phyloP scores from a whole-genome alignment of 2,113 vertebrate species.

The Saccopteryx bilineata region DNA sequence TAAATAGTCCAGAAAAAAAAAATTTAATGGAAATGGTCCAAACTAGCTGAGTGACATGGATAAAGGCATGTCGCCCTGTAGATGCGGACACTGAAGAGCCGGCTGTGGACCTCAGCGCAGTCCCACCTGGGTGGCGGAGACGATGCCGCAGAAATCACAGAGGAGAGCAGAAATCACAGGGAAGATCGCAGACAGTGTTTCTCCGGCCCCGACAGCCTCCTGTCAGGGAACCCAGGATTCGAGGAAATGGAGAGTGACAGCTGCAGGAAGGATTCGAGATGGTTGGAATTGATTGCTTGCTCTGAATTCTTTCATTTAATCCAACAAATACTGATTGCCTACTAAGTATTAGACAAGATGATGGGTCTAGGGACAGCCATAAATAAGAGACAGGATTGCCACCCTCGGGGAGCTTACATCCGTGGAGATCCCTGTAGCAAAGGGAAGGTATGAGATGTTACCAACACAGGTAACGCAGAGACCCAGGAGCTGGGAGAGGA shows the following conservation, averaged over 20 bases:
- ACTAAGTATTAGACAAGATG: no score
- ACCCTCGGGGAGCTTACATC: background rate
- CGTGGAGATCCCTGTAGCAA: background rate
- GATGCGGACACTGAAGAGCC: background rate
- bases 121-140: no score
- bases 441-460: background rate
- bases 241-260: background rate
- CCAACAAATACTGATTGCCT: background rate
- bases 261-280: background rate
- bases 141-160: rapidly evolving
- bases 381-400: background rate
- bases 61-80: background rate
- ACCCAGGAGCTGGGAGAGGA: background rate
- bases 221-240: background rate
- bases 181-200: rapidly evolving
- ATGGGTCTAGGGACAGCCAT: background rate
- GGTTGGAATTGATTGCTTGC: background rate
- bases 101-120: background rate
- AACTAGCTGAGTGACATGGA: constrained; percentile 31
- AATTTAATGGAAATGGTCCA: background rate
- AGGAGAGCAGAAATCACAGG: no score
- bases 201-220: background rate
- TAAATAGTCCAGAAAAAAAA: constrained; percentile 58
- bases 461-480: rapidly evolving
- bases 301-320: background rate